phyloP scores from a whole-genome alignment of 2,113 vertebrate genomes.

The Chaenogobius annularis region DNA sequence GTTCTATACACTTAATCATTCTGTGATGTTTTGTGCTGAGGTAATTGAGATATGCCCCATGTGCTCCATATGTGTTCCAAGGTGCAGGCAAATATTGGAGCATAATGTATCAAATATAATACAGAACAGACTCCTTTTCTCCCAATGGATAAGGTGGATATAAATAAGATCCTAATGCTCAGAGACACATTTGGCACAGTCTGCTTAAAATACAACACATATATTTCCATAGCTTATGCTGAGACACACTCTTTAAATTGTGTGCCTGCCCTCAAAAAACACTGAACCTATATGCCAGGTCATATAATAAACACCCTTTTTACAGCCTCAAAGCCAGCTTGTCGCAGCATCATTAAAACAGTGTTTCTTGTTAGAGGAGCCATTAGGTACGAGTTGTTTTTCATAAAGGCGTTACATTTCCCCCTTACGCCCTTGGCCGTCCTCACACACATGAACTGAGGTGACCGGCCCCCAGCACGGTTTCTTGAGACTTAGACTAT shows the following conservation, averaged over 20 bases:
- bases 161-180: conserved; percentile 47
- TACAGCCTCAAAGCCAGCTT: conserved; percentile 34
- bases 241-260: conserved; percentile 41
- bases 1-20: conserved; percentile 25
- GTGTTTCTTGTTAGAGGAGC: conserved; percentile 36
- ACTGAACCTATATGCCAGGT: conserved; percentile 36
- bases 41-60: conserved; percentile 25
- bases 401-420: conserved; percentile 37
- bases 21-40: conserved; percentile 32
- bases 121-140: conserved; percentile 26
- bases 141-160: conserved; percentile 36
- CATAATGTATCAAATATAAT: conserved; percentile 47
- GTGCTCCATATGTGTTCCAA: conserved; percentile 6
- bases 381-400: conserved; percentile 38
- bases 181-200: conserved; percentile 50
- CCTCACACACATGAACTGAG: conserved; percentile 40
- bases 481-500: conserved; percentile 62
- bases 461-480: conserved; percentile 54
- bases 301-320: conserved; percentile 53
- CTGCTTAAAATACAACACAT: conserved; percentile 24
- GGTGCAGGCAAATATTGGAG: conserved; percentile 22
- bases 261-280: conserved; percentile 5
- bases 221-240: conserved; percentile 29
- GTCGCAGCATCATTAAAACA: conserved; percentile 36
- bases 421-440: conserved; percentile 29